Percentiles rank a stretch among this genome's conserved stretches.
Evolutionary conservation across 2,113 vertebrate species (phyloP).

Genomic region (Ptilonorhynchus violaceus): DNA sequence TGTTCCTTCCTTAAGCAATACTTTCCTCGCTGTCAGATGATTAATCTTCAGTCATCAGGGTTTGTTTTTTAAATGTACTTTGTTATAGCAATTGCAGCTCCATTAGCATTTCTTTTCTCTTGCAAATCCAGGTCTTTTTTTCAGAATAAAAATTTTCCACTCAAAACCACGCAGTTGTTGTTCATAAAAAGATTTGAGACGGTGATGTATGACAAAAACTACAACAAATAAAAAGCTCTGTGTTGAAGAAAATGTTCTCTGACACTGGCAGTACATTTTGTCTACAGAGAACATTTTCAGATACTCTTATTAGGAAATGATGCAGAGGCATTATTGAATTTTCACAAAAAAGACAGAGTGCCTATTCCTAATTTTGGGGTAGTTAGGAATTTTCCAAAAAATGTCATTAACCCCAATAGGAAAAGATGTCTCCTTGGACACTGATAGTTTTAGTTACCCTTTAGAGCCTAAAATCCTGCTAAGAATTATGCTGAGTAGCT

Average conservation of each 20-base stretch:
- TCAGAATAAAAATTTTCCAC: not conserved
- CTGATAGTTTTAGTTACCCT: not conserved
- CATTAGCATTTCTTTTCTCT: not conserved
- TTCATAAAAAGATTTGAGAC: not conserved
- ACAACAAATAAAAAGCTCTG: slow-evolving; percentile 4
- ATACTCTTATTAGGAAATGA: not conserved
- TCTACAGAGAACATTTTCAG: not conserved
- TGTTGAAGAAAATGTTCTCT: slow-evolving; percentile 32
- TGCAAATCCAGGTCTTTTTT: not conserved
- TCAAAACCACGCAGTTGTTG: not conserved
- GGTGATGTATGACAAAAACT: not conserved
- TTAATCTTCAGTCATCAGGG: not conserved
- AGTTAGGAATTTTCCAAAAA: not conserved
- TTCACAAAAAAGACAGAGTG: not conserved
- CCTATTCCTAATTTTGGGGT: not conserved
- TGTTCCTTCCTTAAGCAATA: not conserved
- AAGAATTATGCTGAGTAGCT: not conserved
- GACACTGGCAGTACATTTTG: slow-evolving; percentile 26
- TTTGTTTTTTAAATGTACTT: not conserved
- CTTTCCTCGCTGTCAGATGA: not conserved
- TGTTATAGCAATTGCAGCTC: not conserved
- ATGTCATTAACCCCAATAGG: not conserved
- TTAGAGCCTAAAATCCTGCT: not conserved
- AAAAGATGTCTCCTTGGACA: not conserved
- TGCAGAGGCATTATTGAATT: not conserved